Base-by-base conservation (phyloP, 2,113 vertebrate species). In the Cinclus cinclus region DNA sequence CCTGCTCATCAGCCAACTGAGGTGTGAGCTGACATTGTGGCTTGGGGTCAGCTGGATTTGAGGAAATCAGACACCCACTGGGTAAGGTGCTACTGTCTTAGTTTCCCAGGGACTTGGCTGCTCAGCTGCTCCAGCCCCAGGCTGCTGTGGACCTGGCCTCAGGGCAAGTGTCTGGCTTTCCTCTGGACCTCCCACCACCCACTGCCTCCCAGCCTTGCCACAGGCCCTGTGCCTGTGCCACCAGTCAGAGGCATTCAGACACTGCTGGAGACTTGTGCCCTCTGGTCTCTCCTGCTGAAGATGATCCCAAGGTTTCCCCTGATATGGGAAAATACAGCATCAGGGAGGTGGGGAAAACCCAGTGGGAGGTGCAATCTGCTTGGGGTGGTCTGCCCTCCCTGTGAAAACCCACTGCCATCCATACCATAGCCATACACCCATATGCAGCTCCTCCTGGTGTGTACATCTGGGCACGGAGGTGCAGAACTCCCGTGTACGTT, bases 31-130 rank as follows among this genome's bases (percentile, higher is more conserved):
- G 64, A 75, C 49, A 31, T 23, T 1, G 10, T 3, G 16, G 15
- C n/a, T 91, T 87, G 49, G 2, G 11, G 35, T 77, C 0, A n/a
- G 47, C 67, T 46, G 68, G 23, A 50, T 92, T 30, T 73, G 50
- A 65, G 74, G 46, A 69, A 88, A 52, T 62, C 1, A 9, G 42
- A 65, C 35, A 67, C 50, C 11, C 1, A 0, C 28, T 5, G 9
- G 78, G 41, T 73, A 94, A 89, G 39, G 16, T 1, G 16, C 82
- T 91, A 84, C 74, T 7, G 1, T 88, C 82, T 90, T 6, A 18
- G 64, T 95, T 96, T 97, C 90, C 95, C 95, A 92, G 94, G 46
- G 67, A n/a, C 58, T 91, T 10, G 17, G 69, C 91, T 93, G 94
- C 86, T 78, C 4, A 0, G 63, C 63, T 95, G 90, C 88, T 75